Percentiles rank a stretch among this genome's conserved stretches.
These are phyloP conservation scores for Zaprionus davidi DNA, from an alignment of 1,140 invertebrate species.

Conservation along the genomic window DNA sequence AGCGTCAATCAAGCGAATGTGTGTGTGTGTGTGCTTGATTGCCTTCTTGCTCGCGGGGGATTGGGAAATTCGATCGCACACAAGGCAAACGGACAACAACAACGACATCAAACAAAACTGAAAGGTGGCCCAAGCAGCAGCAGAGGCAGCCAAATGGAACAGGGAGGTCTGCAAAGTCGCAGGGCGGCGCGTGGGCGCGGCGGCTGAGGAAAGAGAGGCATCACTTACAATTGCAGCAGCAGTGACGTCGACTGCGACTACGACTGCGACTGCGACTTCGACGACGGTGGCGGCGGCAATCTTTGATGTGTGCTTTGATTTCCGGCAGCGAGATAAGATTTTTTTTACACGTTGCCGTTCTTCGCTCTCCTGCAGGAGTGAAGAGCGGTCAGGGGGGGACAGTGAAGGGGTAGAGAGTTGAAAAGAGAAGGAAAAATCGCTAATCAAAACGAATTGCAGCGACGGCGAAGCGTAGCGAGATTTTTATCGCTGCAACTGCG, in stretches of 20 bases:
- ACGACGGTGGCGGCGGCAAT: conserved; percentile 55
- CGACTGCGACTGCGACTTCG: conserved; percentile 10
- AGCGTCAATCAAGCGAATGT: conserved; percentile 26
- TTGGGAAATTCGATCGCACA: conserved; percentile 60
- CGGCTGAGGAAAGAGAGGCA: conserved; percentile 10
- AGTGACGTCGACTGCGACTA: not conserved
- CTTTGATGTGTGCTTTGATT: conserved; percentile 83
- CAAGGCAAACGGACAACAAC: conserved; percentile 22
- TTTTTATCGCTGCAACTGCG: conserved; percentile 45
- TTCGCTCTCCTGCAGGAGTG: not conserved
- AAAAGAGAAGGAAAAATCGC: conserved; percentile 36
- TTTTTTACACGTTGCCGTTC: conserved; percentile 41
- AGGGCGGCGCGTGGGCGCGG: conserved; percentile 22
- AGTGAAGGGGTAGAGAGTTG: not conserved
- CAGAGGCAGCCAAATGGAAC: not conserved
- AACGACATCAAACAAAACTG: conserved; percentile 40
- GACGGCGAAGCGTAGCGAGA: conserved; percentile 38
- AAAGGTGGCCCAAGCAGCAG: conserved; percentile 27
- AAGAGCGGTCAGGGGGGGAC: not conserved
- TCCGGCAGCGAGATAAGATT: conserved; percentile 83
- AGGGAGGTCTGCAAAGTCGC: conserved; percentile 8
- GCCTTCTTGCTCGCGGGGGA: conserved; percentile 26
- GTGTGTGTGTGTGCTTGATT: conserved; percentile 19
- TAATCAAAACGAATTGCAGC: conserved; percentile 70
- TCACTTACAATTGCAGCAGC: conserved; percentile 53